Evolutionary conservation across 2,888 invertebrate genomes (phyloP).

Genomic region (Osmoderma eremita): DNA sequence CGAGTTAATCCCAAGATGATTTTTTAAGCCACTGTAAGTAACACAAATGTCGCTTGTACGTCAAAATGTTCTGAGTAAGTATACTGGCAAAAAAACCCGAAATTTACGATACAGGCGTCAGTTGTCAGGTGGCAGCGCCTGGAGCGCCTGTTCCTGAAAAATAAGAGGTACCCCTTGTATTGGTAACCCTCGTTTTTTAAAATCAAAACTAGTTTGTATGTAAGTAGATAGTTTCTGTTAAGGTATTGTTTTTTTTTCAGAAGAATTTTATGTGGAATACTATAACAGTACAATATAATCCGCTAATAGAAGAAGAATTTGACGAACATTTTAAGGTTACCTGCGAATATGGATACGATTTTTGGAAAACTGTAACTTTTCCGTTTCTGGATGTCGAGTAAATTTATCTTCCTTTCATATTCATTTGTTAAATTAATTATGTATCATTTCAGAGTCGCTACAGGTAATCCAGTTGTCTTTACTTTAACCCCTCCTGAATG

Average conservation of each 20-base stretch:
- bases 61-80: no score
- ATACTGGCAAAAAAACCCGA: no score
- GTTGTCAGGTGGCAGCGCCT: no score
- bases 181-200: no score
- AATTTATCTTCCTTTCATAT: conserved; percentile 63
- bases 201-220: neutral
- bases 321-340: conserved; percentile 96
- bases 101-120: no score
- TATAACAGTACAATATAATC: conserved; percentile 92
- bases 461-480: conserved; percentile 93
- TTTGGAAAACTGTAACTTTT: conserved; percentile 96
- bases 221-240: neutral
- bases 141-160: no score
- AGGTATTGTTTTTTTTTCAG: conserved; percentile 62
- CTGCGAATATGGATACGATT: conserved; percentile 95
- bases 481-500: conserved; percentile 93
- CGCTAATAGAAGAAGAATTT: conserved; percentile 91
- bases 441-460: conserved; percentile 78
- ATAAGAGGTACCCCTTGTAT: no score
- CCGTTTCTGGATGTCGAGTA: conserved; percentile 95
- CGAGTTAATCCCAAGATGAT: no score
- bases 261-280: conserved; percentile 98
- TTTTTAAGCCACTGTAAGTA: no score
- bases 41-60: no score
- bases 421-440: conserved; percentile 50